Evolutionary conservation across 2,888 invertebrate genomes (phyloP), one percentile per base, ranked within the genome.

Genomic region (Tetanocera ferruginea): DNA sequence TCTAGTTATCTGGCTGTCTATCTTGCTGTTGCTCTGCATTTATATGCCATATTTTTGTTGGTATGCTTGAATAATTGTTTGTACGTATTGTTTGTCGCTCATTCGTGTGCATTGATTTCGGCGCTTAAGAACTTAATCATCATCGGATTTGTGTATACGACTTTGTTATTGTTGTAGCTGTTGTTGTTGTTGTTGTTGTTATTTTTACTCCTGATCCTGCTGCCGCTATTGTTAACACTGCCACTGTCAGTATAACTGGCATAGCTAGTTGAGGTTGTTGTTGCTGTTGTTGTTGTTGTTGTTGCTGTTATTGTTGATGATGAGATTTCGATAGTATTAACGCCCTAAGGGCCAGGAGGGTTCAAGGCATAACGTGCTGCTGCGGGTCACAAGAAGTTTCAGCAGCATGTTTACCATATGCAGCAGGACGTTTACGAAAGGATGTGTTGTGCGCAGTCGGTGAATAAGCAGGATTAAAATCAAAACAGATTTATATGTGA

Each of bases 101-200:
- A 87, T 86, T 86, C 85, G 85, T 86, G 86, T 87, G 87, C 87
- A 87, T 87, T 86, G 87, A 87, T 86, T 87, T 87, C 85, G 85
- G 84, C 83, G 84, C 87, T 87, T 87, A 87, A 87, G 85, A 82
- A 81, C 84, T 85, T 87, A 86, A 86, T 87, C 85, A 82, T 79
- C 81, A 78, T 73, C 76, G 77, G 80, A 80, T 79, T 80, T 79
- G 74, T 76, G 76, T 76, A 76, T 75, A 28, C 52, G 49, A 60
- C 69, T 70, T 51, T 69, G 43, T 76, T 28, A 66, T 37, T 28
- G 43, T 25, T n/a, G n/a, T n/a, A n/a, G n/a, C n/a, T n/a, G 25
- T 57, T 34, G 23, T 71, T 17, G 31, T 71, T 51, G 19, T n/a
- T 52, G 51, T 70, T 70, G 70, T 70, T 55, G 70, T 70, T 23